Evolutionary conservation across 2,113 vertebrate species (phyloP), one percentile per base, ranked within the genome.

Genomic region (Kryptolebias marmoratus): DNA sequence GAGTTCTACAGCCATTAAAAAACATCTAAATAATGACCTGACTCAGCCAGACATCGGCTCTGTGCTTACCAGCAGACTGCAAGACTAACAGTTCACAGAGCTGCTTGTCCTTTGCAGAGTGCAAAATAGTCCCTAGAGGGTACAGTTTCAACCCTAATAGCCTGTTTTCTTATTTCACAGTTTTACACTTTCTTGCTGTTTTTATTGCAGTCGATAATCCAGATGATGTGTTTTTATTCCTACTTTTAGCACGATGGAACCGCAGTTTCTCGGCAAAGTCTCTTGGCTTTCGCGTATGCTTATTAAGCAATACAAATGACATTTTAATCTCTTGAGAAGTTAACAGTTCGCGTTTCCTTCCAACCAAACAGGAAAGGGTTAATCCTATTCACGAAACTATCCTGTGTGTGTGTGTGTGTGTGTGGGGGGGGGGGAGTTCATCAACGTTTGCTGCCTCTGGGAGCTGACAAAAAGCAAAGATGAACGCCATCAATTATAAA

Each of bases 11-110:
- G 67, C 63, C 75, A 87, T 83, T 87, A 85, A 81, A 89, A 86
- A 86, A 82, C 75, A 78, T 85, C 75, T 82, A 76, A 85, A 83
- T 80, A 86, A 86, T 79, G 80, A 81, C 55, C 53, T 1, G 16
- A 65, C 70, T 80, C 81, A 78, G 81, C 64, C 68, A 81, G 75
- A 75, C 71, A 32, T 45, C 49, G 61, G 62, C 22, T 82, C 76
- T 84, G 85, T 85, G 68, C 82, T 85, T 71, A 82, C 68, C 77
- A 50, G 53, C 76, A 85, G 54, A 58, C 77, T 78, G 58, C 39
- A 52, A 64, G 22, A 64, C 78, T 62, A 70, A 85, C 75, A 75
- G 76, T 70, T 87, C 76, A 80, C 66, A 73, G 55, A 78, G 75
- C 44, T 72, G 22, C 45, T 64, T 57, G 68, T 77, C 77, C 80